Conservation (phyloP, 2,113 vertebrate species). For the Nyctibius bracteatus region DNA sequence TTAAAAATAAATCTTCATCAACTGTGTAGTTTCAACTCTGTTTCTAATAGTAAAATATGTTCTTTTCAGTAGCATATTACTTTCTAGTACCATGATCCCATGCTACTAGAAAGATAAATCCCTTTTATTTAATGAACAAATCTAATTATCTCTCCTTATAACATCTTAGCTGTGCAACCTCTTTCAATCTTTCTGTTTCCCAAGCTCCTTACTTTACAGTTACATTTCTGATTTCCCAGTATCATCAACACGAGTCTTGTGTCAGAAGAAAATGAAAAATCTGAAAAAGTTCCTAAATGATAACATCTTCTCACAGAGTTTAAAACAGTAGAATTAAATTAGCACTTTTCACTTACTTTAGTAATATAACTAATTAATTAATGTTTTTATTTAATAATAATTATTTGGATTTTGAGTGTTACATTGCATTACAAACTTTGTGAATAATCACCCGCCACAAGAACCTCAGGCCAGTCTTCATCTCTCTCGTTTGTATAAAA, state of each 20-base stretch:
- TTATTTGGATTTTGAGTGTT: not conserved
- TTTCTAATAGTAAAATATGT: not conserved
- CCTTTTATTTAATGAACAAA: not conserved
- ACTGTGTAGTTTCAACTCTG: not conserved
- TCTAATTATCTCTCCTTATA: not conserved
- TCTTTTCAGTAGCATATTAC: not conserved
- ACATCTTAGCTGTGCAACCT: not conserved
- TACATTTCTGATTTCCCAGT: not conserved
- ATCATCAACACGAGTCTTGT: not conserved
- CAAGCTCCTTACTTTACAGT: not conserved
- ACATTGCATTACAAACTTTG: not conserved
- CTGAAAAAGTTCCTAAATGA: not conserved
- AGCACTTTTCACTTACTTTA: not conserved
- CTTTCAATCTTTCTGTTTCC: not conserved
- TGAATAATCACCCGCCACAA: not conserved
- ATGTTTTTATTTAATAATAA: not conserved
- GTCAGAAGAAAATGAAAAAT: not conserved
- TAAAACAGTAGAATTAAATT: not conserved
- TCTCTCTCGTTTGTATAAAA: not conserved
- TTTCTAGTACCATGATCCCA: not conserved
- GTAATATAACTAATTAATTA: not conserved
- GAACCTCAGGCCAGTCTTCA: not conserved
- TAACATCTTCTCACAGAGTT: not conserved
- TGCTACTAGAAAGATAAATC: not conserved
- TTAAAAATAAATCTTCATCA: not conserved